Evolutionary conservation across 1,140 invertebrate species (phyloP), one percentile per base, ranked within the genome.

Genomic region (Hyles vespertilio): DNA sequence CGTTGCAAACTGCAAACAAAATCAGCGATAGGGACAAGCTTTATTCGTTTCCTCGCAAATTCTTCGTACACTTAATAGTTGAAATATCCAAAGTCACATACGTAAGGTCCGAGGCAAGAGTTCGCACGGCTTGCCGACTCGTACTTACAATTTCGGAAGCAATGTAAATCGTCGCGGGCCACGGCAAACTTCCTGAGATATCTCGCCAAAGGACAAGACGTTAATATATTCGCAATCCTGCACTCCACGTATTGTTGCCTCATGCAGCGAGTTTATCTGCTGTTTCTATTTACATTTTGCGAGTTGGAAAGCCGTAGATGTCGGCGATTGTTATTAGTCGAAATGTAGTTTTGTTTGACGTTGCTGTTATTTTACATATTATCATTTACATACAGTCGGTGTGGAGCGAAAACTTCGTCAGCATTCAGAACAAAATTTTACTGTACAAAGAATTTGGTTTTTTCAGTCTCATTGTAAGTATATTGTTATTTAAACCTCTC

Each of bases 181-280:
- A 79, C 74, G 78, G 71, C 72, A 61, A 89, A 87, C 74, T 89
- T 87, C 63, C 63, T 69, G 67, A 80, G 84, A 84, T 84, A 82
- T 81, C 77, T 81, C 69, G 78, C 78, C 74, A 83, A 83, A 86
- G 84, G 87, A 89, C 87, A 87, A 85, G 81, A 83, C 81, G 82
- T 70, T 87, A 88, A 88, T 86, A 74, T 86, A 88, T 86, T 81
- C 77, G 61, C 75, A 80, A 79, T 79, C 77, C 74, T 74, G 79
- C 77, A 79, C 77, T 76, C 75, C 74, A 80, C 77, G 78, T 84
- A 85, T 87, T 85, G 81, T 81, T 74, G 75, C 77, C 76, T 87
- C 81, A 84, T 84, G 81, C 75, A 75, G 62, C 63, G 67, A 84
- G 75, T 83, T 83, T 72, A 74, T 75, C 73, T 62, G 59, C 63